Evolutionary conservation across 2,797 vertebrate genomes (phyloP), one percentile per base, ranked within the genome.

Genomic region (Danio aesculapii): DNA sequence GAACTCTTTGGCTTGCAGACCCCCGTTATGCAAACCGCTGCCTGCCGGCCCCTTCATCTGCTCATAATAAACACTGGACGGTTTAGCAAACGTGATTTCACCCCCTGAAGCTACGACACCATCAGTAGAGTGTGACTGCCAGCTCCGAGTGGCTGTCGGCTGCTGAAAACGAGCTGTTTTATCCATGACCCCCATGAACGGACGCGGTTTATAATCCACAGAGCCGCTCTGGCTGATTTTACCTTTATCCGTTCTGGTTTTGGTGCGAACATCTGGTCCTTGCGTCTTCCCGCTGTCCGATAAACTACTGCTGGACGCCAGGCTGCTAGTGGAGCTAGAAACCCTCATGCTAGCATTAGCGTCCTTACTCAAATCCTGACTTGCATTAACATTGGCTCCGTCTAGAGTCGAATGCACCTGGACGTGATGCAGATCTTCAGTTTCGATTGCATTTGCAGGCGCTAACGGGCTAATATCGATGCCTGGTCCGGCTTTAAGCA

Each of bases 111-210:
- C 82, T 91, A 55, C 47, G 4, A 93, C 87, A 9, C 90, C 94
- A 8, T 98, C 98, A 0, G 90, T 57, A 16, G 90, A 92, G 77
- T 94, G 96, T 83, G 93, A 90, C 77, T 96, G 93, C 97, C 97
- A 96, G 64, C 91, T 86, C 64, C 96, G 96, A 81, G 89, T 88
- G 66, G 84, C 89, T 78, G 86, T 89, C 82, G 84, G 82, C 17
- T 53, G 96, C 59, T 96, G 96, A 79, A 96, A 97, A 81, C 98
- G 92, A 0, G 95, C 97, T 0, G 93, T 98, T 93, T 99, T 99
- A 89, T 99, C 98, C 82, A 90, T 99, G 86, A 99, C 90, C 10
- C 98, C 98, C 98, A 99, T 99, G 81, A 99, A 99, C 0, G 98
- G 98, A 81, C 98, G 93, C 19, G 95, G 95, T 81, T 98, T 96